Conservation (phyloP, 1,140 invertebrate species). For the Cydia amplana region DNA sequence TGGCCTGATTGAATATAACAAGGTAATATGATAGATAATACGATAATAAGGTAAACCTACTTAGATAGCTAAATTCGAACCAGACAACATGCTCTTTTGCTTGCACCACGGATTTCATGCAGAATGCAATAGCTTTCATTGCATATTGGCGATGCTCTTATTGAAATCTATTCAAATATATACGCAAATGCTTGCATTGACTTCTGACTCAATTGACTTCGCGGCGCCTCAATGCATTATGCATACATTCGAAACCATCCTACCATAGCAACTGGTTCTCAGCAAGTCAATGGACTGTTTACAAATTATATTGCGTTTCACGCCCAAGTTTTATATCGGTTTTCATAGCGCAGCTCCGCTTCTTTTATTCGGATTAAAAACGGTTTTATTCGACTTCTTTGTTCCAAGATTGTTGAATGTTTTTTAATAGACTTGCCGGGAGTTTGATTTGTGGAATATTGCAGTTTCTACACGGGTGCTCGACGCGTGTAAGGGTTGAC, state of each 20-base stretch:
- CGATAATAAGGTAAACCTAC: too few relatives aligned
- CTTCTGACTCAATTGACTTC: conserved; percentile 14
- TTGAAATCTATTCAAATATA: conserved; percentile 17
- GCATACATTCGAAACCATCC: neutral
- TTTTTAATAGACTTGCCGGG: conserved; percentile 3
- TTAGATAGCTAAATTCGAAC: too few relatives aligned
- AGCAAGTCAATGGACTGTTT: neutral
- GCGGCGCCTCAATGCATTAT: conserved; percentile 4
- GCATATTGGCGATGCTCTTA: neutral
- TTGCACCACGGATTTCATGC: neutral
- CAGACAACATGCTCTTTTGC: too few relatives aligned
- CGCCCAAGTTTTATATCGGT: conserved; percentile 13
- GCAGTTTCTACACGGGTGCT: neutral
- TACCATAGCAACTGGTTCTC: neutral
- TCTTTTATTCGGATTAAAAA: conserved; percentile 14
- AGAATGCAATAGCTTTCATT: conserved; percentile 12
- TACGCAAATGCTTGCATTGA: conserved; percentile 16
- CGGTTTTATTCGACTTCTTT: conserved; percentile 19
- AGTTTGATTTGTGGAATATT: neutral
- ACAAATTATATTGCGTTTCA: neutral
- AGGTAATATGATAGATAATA: too few relatives aligned
- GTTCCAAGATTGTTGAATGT: conserved; percentile 16
- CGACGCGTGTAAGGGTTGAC: neutral
- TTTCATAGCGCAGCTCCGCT: neutral
- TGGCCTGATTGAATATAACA: too few relatives aligned